Evolutionary conservation across 23 tunicate species (phyloP).

Genomic region (Oikopleura albicans): DNA sequence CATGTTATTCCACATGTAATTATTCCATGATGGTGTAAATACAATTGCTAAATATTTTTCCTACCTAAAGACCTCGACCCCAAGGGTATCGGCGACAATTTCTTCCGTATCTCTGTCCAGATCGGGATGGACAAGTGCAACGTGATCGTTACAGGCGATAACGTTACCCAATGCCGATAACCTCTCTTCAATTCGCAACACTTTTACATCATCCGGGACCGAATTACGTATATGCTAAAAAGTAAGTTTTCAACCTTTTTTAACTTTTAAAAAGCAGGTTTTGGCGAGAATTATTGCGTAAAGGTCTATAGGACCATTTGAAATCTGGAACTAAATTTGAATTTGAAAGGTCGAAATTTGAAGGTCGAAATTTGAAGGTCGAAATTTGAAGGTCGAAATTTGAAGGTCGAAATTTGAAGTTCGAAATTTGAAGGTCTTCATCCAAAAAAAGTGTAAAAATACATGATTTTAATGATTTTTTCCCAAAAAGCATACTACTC

Average conservation of each 20-base stretch:
- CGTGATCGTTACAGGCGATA: constrained; percentile 77
- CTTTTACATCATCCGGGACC: constrained; percentile 66
- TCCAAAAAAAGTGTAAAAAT: no score
- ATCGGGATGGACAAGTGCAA: constrained; percentile 86
- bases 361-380: no score
- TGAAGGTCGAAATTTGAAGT: no score
- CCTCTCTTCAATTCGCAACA: constrained; percentile 69
- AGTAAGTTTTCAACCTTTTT: constrained; percentile 14
- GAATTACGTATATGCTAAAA: constrained; percentile 79
- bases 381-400: no score
- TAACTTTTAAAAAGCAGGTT: background rate
- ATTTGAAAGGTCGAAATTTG: no score
- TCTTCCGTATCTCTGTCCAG: constrained; percentile 87
- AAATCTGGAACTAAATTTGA: background rate
- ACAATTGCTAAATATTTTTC: no score
- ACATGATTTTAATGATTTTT: no score
- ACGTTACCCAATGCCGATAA: constrained; percentile 86
- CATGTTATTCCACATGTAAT: no score
- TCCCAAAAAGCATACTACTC: no score
- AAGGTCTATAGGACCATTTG: background rate
- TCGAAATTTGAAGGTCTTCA: no score
- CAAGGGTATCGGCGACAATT: constrained; percentile 60
- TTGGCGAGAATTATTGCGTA: background rate
- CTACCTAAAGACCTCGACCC: constrained; percentile 66
- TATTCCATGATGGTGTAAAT: no score